Evolutionary conservation across 1,140 invertebrate genomes (phyloP).

Genomic region (Polypedilum pembai): DNA sequence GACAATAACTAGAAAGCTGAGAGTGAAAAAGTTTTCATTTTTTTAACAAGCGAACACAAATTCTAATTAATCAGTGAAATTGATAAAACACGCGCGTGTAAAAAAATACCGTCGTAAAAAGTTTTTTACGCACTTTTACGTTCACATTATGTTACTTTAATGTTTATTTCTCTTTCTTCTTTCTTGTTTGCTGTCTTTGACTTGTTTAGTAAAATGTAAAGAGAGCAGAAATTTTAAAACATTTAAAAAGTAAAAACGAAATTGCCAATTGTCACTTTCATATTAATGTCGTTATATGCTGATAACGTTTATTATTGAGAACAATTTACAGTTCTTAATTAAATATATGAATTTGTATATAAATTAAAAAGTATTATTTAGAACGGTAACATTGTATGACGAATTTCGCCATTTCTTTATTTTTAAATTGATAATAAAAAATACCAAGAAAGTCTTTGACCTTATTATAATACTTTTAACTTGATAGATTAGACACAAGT

Average conservation of each 20-base stretch:
- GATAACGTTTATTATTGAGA: not conserved
- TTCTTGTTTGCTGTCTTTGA: not conserved
- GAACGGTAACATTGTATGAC: too few species aligned
- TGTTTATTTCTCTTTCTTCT: not conserved
- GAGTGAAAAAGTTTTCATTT: not conserved
- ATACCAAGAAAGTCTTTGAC: not conserved
- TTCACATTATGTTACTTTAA: not conserved
- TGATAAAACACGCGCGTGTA: conserved; percentile 27
- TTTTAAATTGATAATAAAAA: too few species aligned
- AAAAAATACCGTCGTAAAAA: conserved; percentile 17
- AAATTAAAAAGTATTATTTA: too few species aligned
- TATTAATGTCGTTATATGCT: not conserved
- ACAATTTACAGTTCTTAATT: too few species aligned
- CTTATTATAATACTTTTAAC: too few species aligned
- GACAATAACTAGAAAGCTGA: not conserved
- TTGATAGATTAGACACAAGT: too few species aligned
- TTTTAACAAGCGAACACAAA: not conserved
- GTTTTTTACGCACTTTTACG: not conserved
- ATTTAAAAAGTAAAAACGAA: too few species aligned
- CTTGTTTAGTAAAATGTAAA: not conserved
- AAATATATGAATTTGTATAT: too few species aligned
- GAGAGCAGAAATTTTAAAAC: not conserved
- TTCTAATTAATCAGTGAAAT: conserved; percentile 26
- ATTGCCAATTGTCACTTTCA: too few species aligned
- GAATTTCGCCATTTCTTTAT: too few species aligned